A percentile compares a stretch with the other conserved stretches of the same genome.
Conservation (phyloP, 1,140 invertebrate species). For the Zaprionus tsacasi region DNA sequence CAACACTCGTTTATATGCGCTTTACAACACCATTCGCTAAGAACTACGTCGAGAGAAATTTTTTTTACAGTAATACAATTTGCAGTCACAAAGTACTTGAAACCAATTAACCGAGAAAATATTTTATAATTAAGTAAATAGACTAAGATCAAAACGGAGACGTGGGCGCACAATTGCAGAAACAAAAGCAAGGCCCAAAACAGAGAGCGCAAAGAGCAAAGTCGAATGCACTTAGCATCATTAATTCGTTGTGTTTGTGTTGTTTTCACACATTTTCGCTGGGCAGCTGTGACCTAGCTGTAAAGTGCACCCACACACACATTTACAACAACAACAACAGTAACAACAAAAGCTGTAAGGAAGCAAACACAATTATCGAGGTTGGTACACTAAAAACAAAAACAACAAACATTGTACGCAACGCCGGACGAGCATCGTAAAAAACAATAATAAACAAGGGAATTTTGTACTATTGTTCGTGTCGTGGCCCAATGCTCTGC, state of each 20-base stretch:
- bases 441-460: not conserved
- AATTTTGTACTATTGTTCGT: not conserved
- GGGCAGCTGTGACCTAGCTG: conserved; percentile 53
- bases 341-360: conserved; percentile 29
- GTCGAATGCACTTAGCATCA: conserved; percentile 30
- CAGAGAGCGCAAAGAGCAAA: conserved; percentile 13
- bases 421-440: not conserved
- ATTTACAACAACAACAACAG: conserved; percentile 20
- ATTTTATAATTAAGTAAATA: conserved; percentile 4
- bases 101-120: conserved; percentile 16
- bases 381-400: conserved; percentile 29
- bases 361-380: conserved; percentile 56
- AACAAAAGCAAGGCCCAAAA: not conserved
- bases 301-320: conserved; percentile 35
- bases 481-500: not conserved
- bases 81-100: conserved; percentile 37
- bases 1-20: conserved; percentile 10
- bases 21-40: conserved; percentile 37
- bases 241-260: conserved; percentile 46
- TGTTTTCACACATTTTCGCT: conserved; percentile 57
- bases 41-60: conserved; percentile 63
- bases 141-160: not conserved
- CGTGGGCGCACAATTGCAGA: not conserved
- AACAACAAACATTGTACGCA: conserved; percentile 7
- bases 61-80: conserved; percentile 48